Evolutionary conservation across 1,140 invertebrate genomes (phyloP).

Genomic region (Lerema accius): DNA sequence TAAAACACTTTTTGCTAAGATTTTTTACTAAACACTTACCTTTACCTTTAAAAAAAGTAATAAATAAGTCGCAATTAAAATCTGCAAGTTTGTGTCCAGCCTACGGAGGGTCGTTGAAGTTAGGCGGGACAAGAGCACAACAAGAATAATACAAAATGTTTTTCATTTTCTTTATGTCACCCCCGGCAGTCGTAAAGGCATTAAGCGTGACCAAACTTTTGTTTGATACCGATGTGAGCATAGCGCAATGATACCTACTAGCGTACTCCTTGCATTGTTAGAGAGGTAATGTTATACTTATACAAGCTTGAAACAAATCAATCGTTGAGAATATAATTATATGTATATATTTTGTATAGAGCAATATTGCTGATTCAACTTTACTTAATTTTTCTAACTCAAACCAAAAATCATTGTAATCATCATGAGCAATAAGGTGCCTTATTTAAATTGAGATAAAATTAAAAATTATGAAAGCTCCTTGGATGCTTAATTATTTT

Average conservation of each 20-base stretch:
- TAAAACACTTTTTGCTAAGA: too few species aligned
- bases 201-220: conserved; percentile 91
- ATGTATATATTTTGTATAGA: too few species aligned
- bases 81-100: conserved; percentile 45
- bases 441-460: too few species aligned
- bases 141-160: conserved; percentile 87
- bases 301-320: too few species aligned
- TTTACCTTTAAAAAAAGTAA: not conserved
- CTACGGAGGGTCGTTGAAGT: conserved; percentile 71
- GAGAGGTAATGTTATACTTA: conserved; percentile 2
- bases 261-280: conserved; percentile 40
- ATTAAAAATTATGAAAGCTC: too few species aligned
- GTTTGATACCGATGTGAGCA: conserved; percentile 81
- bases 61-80: conserved; percentile 32
- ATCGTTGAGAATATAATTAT: too few species aligned
- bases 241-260: conserved; percentile 59
- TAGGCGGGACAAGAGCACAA: conserved; percentile 79
- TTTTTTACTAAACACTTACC: too few species aligned
- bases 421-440: too few species aligned
- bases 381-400: too few species aligned
- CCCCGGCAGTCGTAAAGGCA: conserved; percentile 91
- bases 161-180: conserved; percentile 94
- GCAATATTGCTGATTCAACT: too few species aligned
- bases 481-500: too few species aligned
- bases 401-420: too few species aligned